phyloP scores from a whole-genome alignment of 2,888 invertebrate genomes.

The Athrips mouffetella region DNA sequence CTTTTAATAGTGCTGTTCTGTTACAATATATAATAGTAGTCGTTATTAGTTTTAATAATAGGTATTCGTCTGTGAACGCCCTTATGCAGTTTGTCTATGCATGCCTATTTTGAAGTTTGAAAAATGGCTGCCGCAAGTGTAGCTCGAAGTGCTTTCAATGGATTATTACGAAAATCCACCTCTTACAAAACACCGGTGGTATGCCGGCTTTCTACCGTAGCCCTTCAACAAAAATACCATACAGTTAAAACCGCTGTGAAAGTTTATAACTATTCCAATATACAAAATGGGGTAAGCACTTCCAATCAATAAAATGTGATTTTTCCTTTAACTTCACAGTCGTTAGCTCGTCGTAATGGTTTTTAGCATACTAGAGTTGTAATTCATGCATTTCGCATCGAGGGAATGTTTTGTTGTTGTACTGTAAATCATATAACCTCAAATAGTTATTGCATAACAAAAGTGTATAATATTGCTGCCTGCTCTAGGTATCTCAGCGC shows the following conservation, averaged over 20 bases:
- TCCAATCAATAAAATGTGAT: constrained; percentile 40
- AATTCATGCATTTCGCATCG: not conserved
- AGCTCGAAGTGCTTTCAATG: constrained; percentile 66
- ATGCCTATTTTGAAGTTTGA: constrained; percentile 41
- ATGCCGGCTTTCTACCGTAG: constrained; percentile 65
- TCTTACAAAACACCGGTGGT: constrained; percentile 58
- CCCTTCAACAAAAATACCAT: constrained; percentile 58
- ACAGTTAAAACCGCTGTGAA: constrained; percentile 47
- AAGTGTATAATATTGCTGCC: constrained; percentile 57
- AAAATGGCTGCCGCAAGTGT: constrained; percentile 74
- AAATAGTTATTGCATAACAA: constrained; percentile 72
- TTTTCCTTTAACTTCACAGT: constrained; percentile 19
- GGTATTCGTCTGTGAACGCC: too few relatives aligned
- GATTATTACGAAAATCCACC: constrained; percentile 66
- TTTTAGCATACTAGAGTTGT: not conserved
- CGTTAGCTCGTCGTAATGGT: not conserved
- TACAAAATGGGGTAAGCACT: constrained; percentile 57
- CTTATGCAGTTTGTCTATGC: constrained; percentile 37
- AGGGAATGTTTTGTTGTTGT: constrained; percentile 1
- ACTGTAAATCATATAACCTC: constrained; percentile 54
- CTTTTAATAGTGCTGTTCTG: constrained; percentile 1
- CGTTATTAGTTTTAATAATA: too few relatives aligned
- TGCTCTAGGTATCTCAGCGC: constrained; percentile 67
- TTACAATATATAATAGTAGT: too few relatives aligned
- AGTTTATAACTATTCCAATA: constrained; percentile 39